A percentile compares a stretch with the other conserved stretches of the same genome.
These are phyloP conservation scores for Leptogaster cylindrica DNA, from an alignment of 2,888 invertebrate species.

Conservation along the genomic window DNA sequence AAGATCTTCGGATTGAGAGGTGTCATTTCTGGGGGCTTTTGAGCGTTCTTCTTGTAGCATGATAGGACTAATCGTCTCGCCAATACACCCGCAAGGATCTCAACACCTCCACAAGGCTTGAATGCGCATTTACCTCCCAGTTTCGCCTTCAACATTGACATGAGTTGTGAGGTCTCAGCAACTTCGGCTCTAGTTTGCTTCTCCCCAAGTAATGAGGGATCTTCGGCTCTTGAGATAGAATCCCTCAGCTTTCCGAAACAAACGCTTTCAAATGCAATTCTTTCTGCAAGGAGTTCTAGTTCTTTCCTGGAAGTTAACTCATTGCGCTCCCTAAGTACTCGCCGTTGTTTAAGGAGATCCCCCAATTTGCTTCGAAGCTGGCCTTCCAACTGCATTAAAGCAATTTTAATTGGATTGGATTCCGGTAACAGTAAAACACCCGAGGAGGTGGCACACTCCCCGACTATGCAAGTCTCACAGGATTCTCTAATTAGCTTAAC, in stretches of 20 bases:
- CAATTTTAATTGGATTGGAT: constrained; percentile 66
- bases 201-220: constrained; percentile 66
- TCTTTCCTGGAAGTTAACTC: constrained; percentile 72
- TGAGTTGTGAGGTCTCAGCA: constrained; percentile 77
- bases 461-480: constrained; percentile 67
- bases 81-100: constrained; percentile 77
- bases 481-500: constrained; percentile 68
- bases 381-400: constrained; percentile 71
- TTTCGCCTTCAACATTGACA: constrained; percentile 74
- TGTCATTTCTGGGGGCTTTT: constrained; percentile 64
- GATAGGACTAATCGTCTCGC: constrained; percentile 72
- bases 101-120: constrained; percentile 65
- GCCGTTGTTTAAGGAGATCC: constrained; percentile 72
- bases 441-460: constrained; percentile 51
- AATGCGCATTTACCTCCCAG: constrained; percentile 65
- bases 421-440: constrained; percentile 63
- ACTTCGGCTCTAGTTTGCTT: constrained; percentile 73
- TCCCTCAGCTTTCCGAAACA: constrained; percentile 73
- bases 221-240: constrained; percentile 68
- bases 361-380: constrained; percentile 73
- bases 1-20: constrained; percentile 62
- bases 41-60: constrained; percentile 51
- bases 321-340: constrained; percentile 70
- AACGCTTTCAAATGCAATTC: constrained; percentile 80
- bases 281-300: constrained; percentile 76